Base-by-base conservation (phyloP, 2,888 invertebrate species). In the Acleris holmiana region DNA sequence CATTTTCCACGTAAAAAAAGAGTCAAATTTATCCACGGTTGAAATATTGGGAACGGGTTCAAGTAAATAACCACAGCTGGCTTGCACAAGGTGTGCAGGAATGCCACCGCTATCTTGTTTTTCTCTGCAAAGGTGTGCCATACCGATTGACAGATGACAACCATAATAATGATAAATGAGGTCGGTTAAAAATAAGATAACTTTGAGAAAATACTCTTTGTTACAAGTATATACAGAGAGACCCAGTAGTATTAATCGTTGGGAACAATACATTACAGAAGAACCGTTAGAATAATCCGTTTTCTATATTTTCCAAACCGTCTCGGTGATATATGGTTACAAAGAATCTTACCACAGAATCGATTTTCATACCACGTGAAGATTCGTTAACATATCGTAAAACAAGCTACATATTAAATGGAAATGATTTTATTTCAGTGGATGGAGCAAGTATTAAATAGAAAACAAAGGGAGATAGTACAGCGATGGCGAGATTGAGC, bases 391-490 rank as follows among this genome's bases (percentile, higher is more conserved):
- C 15, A 15, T 40, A 41, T n/a, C 15, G n/a, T 41, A 41, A 25
- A n/a, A 58, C 41, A 41, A 61, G 25, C 25, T 29, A 44, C 10
- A 18, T 17, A 47, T 57, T 51, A 10, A 35, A 51, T 13, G 17
- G 58, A 46, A 62, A 35, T 13, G 46, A 47, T 62, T 41, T 40
- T 51, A 57, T 58, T 21, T 51, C 51, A 47, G 46, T 51, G 46
- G 57, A 51, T 47, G 23, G 47, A 59, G 40, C 46, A 53, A 47
- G 13, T 35, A 29, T 25, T 59, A 40, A 53, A 64, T 54, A 54
- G 48, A 53, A 59, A 23, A 64, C 58, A 54, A 58, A 64, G 50
- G 57, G 59, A 64, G 58, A 64, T 54, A 64, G 58, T 40, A 59
- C 53, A 59, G 59, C 41, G 48, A 59, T 53, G 54, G 48, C 29